phyloP scores from a whole-genome alignment of 2,797 vertebrate genomes.

The Champsocephalus gunnari region DNA sequence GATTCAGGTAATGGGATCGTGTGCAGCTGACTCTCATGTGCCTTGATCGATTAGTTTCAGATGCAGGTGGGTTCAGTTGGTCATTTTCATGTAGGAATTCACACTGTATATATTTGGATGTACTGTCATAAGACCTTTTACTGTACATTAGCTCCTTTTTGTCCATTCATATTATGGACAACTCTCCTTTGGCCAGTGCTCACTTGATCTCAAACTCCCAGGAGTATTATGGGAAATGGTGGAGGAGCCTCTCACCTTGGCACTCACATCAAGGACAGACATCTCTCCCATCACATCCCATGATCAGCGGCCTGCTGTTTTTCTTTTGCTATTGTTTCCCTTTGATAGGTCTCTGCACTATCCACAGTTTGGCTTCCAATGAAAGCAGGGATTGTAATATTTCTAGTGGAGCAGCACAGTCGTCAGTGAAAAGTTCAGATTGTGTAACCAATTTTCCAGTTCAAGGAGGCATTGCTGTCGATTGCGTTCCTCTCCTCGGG shows the following conservation, averaged over 20 bases:
- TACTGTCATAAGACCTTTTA: constrained; percentile 45
- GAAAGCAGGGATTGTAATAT: constrained; percentile 86
- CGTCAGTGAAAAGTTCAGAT: constrained; percentile 88
- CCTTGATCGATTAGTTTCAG: constrained; percentile 49
- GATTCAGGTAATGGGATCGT: constrained; percentile 28
- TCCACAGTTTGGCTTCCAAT: constrained; percentile 81
- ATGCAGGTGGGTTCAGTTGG: constrained; percentile 26
- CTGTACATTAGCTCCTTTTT: constrained; percentile 45
- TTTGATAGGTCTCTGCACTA: constrained; percentile 74
- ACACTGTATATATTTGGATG: constrained; percentile 36
- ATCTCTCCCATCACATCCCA: constrained; percentile 77
- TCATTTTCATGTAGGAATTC: constrained; percentile 39
- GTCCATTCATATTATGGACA: constrained; percentile 50
- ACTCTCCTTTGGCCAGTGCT: constrained; percentile 50
- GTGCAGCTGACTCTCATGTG: constrained; percentile 42
- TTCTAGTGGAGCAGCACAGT: constrained; percentile 83
- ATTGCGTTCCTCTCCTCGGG: constrained; percentile 83
- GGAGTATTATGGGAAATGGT: constrained; percentile 79
- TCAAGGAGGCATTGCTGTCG: constrained; percentile 82
- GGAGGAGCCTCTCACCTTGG: constrained; percentile 80
- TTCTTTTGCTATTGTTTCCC: constrained; percentile 82
- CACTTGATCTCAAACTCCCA: constrained; percentile 69
- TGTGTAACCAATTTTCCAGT: constrained; percentile 89
- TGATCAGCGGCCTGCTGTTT: constrained; percentile 77
- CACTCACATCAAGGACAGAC: constrained; percentile 79